A percentile compares a stretch with the other conserved stretches of the same genome.
These are phyloP conservation scores for Microcebus ravelobensis DNA, from an alignment of 2,113 vertebrate species.

Conservation along the genomic window DNA sequence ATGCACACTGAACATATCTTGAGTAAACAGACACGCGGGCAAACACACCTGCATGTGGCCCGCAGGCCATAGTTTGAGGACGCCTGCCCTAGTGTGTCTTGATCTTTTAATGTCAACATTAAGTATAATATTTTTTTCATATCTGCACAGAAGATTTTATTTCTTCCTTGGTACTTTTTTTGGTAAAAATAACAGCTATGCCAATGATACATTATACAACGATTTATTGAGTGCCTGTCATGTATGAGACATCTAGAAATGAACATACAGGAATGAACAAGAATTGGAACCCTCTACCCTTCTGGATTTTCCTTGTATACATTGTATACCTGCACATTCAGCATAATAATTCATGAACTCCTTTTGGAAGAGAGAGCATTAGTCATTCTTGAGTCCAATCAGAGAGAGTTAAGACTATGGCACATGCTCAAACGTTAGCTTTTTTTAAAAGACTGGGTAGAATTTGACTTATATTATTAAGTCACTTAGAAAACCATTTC, in stretches of 20 bases:
- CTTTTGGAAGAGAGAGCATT: neutral
- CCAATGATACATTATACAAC: neutral
- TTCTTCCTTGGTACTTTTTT: neutral
- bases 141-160: neutral
- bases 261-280: neutral
- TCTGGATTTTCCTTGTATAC: neutral
- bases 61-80: no score
- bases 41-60: no score
- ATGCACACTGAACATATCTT: no score
- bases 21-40: no score
- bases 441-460: neutral
- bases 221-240: neutral
- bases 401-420: neutral
- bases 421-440: neutral
- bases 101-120: neutral
- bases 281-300: neutral
- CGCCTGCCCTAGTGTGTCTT: neutral
- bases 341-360: neutral
- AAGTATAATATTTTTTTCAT: neutral
- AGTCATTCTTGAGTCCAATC: neutral
- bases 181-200: neutral
- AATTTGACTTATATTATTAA: neutral
- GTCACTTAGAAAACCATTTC: conserved; percentile 4
- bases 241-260: neutral
- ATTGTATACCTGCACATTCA: neutral